Evolutionary conservation across 2,113 vertebrate genomes (phyloP), one percentile per base, ranked within the genome.

Genomic region (Meleagris gallopavo): DNA sequence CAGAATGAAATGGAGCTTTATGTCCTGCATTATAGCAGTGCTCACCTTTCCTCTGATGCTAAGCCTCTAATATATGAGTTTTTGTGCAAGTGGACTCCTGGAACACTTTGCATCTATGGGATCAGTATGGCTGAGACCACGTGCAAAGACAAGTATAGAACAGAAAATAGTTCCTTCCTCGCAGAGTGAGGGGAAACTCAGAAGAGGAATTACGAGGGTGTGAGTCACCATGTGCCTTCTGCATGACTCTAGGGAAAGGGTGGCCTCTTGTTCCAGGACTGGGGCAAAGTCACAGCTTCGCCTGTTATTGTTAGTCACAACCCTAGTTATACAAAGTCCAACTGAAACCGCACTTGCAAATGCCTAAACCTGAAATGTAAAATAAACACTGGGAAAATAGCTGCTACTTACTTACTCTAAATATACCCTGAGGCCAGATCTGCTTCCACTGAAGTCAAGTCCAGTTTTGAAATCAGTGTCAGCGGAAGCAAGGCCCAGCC

Each of bases 311-410:
- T 96, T 93, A 94, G 80, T 89, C 93, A 95, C 69, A 88, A 10
- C 34, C 41, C 48, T 80, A 75, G 73, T 57, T 86, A 91, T 17
- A 83, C 94, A 93, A 95, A 93, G 91, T 83, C 89, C 93, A 88
- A 45, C 43, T 87, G 76, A 95, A 94, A 95, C 79, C 79, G 75
- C 69, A 8, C 82, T 89, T 86, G 57, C 52, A 83, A 94, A 95
- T 91, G 76, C 55, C 72, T 89, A 72, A 71, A 95, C 94, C 96
- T 95, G 95, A 93, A 94, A 91, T 58, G 40, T 94, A 88, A 95
- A 95, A 91, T 75, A 95, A 95, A 94, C 93, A 94, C 50, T 38
- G 62, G 58, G 73, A 81, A 95, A 95, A 95, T 40, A 88, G 57
- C 58, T 91, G 76, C 80, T 94, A 80, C 94, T 95, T 91, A 69